Conservation (phyloP, 2,888 invertebrate genomes). For the Drosophila helvetica region DNA sequence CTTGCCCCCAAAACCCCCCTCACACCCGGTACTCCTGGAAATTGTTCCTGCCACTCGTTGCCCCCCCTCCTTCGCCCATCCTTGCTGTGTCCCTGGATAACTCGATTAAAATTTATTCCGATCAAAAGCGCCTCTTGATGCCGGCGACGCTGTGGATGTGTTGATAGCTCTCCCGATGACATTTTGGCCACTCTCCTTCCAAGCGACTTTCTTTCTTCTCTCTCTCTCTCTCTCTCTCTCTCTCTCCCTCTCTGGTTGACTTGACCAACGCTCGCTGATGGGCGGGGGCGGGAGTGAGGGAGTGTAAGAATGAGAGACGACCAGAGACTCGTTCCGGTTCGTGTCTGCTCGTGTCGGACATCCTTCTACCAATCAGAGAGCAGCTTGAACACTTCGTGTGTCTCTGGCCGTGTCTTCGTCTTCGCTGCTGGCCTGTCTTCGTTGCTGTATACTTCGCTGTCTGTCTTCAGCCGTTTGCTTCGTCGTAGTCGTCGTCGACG, state of each 20-base stretch:
- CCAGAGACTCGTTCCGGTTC: constrained; percentile 32
- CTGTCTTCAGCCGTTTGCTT: constrained; percentile 33
- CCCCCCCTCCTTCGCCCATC: too few relatives aligned
- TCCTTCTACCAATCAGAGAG: constrained; percentile 67
- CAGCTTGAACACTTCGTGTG: constrained; percentile 31
- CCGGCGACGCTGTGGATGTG: constrained; percentile 8
- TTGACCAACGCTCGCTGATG: background rate
- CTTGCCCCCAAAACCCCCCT: too few relatives aligned
- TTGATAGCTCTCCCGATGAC: constrained; percentile 33
- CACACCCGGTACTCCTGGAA: background rate
- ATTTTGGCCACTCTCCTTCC: constrained; percentile 34
- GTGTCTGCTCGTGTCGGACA: constrained; percentile 25
- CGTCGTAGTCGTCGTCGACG: constrained; percentile 21
- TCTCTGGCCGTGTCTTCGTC: constrained; percentile 1
- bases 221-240: background rate
- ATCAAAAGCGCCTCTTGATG: constrained; percentile 13
- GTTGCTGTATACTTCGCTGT: background rate
- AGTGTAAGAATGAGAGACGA: constrained; percentile 25
- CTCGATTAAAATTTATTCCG: constrained; percentile 27
- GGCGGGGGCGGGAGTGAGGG: constrained; percentile 18
- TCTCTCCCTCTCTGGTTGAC: background rate
- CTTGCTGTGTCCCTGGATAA: constrained; percentile 4
- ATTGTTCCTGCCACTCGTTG: background rate
- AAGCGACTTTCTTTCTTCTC: background rate
- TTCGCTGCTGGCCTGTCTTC: background rate